Conservation (phyloP, 2,797 vertebrate genomes). For the Falco novaeseelandiae region DNA sequence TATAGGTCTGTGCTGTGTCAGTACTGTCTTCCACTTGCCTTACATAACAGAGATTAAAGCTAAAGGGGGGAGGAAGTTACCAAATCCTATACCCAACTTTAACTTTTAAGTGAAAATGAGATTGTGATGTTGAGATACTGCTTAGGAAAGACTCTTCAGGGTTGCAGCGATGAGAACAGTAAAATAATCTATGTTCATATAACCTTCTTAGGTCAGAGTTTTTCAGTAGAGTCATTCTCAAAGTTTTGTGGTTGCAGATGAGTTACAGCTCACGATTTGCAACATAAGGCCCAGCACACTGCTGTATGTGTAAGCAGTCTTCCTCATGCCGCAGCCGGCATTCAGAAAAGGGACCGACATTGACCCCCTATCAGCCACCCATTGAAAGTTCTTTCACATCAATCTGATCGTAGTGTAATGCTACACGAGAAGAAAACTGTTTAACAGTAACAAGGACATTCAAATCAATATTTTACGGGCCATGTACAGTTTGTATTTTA, state of each 20-base stretch:
- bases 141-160: not conserved
- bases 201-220: not conserved
- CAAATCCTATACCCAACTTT: not conserved
- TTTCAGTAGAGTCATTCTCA: not conserved
- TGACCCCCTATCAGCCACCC: not conserved
- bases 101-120: not conserved
- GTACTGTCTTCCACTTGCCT: not conserved
- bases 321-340: not conserved
- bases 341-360: not conserved
- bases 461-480: not conserved
- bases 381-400: not conserved
- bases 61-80: not conserved
- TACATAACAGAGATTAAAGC: not conserved
- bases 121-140: not conserved
- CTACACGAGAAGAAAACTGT: not conserved
- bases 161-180: not conserved
- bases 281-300: rapidly evolving
- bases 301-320: not conserved
- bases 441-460: not conserved
- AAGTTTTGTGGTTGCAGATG: not conserved
- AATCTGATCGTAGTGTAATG: not conserved
- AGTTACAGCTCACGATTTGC: not conserved
- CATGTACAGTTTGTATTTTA: not conserved
- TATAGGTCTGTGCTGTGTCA: not conserved
- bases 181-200: not conserved